Evolutionary conservation across 2,113 vertebrate genomes (phyloP), one percentile per base, ranked within the genome.

Genomic region (Ptilorrhoa leucosticta): DNA sequence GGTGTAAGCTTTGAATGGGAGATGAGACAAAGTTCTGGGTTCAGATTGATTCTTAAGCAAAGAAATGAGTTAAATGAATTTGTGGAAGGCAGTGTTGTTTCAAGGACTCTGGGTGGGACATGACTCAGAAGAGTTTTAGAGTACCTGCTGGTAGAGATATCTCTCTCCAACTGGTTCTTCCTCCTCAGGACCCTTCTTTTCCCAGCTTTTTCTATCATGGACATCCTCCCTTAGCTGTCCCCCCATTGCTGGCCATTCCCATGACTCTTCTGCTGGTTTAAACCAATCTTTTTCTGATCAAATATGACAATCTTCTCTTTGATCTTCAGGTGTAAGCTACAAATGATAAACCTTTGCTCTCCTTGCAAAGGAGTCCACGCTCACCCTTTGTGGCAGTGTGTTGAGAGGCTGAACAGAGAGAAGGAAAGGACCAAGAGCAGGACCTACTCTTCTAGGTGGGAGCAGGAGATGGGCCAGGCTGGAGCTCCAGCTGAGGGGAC

Each of bases 361-460:
- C 40, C 68, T 57, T 15, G 23, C 22, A 37, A 27, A 93, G 51
- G 37, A 84, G 16, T 7, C 33, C 35, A 35, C 1, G 0, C 28
- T 47, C 23, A 33, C 10, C 47, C 39, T 44, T 30, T 12, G 42
- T 9, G 57, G 21, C 57, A 30, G 27, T 2, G 2, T 1, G 0
- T 42, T 1, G 0, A 37, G 28, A 27, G 47, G 4, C 16, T 14
- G 37, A 61, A 13, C 14, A 37, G 31, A 44, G 22, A 33, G n/a
- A 47, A 42, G 47, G 23, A n/a, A 53, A 60, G 31, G 37, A 47
- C 3, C 42, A 39, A 37, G 30, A 63, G 33, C 37, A 60, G 40
- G 35, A 30, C 26, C 45, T 68, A 1, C 17, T 82, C 23, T 21
- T 47, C 15, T 13, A 6, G 15, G 31, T 26, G 27, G 35, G 19